A percentile compares a stretch with the other conserved stretches of the same genome.
Evolutionary conservation across 2,797 vertebrate genomes (phyloP).

Genomic region (Rhinogobio ventralis): DNA sequence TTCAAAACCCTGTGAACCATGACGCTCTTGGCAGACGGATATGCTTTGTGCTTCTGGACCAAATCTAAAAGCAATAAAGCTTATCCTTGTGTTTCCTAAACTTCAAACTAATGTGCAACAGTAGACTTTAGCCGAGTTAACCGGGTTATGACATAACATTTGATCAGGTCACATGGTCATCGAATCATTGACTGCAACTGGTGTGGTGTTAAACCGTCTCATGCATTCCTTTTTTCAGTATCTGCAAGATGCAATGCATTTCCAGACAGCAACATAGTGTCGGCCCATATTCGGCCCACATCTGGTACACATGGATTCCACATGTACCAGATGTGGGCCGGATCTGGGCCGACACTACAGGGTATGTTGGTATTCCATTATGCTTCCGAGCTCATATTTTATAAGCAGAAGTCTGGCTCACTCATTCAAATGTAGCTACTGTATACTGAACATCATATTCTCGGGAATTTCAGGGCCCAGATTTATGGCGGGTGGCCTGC

Average conservation of each 20-base stretch:
- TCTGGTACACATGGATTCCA: too few species aligned
- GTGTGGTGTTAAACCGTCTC: not conserved
- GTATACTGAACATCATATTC: not conserved
- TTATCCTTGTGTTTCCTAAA: constrained; percentile 12
- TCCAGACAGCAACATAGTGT: too few species aligned
- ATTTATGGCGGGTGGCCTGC: not conserved
- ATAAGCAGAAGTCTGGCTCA: not conserved
- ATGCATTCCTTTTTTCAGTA: not conserved
- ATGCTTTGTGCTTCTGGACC: constrained; percentile 29
- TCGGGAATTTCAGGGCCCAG: not conserved
- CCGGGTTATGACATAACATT: not conserved
- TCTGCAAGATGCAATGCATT: not conserved
- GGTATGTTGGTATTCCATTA: too few species aligned
- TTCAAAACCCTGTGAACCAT: constrained; percentile 41
- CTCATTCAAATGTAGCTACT: constrained; percentile 9
- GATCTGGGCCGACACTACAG: too few species aligned
- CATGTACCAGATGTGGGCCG: too few species aligned
- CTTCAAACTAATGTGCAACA: not conserved
- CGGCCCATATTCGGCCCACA: too few species aligned
- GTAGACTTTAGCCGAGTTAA: not conserved
- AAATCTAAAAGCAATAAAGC: constrained; percentile 35
- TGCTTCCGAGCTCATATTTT: not conserved
- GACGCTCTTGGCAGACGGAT: constrained; percentile 4
- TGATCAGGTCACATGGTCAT: not conserved
- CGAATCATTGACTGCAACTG: not conserved